These are phyloP conservation scores for Congeria kusceri DNA, from an alignment of 2,888 invertebrate species.

Conservation along the genomic window DNA sequence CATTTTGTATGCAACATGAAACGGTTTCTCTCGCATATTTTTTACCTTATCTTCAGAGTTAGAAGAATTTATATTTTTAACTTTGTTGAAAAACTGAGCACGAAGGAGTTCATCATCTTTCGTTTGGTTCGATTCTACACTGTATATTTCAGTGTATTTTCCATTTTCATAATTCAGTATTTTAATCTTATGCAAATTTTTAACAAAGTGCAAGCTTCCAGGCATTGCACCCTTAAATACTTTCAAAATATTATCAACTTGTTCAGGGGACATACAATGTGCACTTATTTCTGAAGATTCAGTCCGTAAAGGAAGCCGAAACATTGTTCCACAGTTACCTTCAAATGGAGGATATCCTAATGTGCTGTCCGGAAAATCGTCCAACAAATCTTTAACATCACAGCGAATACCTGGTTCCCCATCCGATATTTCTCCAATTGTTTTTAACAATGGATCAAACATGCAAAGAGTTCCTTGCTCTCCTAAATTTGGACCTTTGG, in stretches of 20 bases:
- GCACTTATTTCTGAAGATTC: slow-evolving; percentile 75
- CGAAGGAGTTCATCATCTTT: neutral
- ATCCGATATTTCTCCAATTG: slow-evolving; percentile 12
- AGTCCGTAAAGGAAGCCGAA: slow-evolving; percentile 81
- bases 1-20: neutral
- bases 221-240: slow-evolving; percentile 70
- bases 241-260: slow-evolving; percentile 73
- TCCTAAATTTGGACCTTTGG: slow-evolving; percentile 65
- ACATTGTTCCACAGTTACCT: slow-evolving; percentile 73
- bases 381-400: slow-evolving; percentile 65
- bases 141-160: slow-evolving; percentile 22
- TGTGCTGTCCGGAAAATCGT: slow-evolving; percentile 69
- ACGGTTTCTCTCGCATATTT: neutral
- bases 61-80: neutral
- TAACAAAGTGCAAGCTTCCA: slow-evolving; percentile 80
- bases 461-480: slow-evolving; percentile 65
- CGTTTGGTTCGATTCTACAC: slow-evolving; percentile 15
- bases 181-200: slow-evolving; percentile 74
- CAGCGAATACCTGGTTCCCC: slow-evolving; percentile 66
- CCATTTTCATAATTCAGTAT: slow-evolving; percentile 62
- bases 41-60: no score
- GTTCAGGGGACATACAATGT: slow-evolving; percentile 64
- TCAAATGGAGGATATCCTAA: slow-evolving; percentile 12
- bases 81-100: neutral
- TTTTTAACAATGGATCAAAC: slow-evolving; percentile 72